These are phyloP conservation scores for Setophaga petechia DNA, from an alignment of 2,113 vertebrate species.

Conservation along the genomic window DNA sequence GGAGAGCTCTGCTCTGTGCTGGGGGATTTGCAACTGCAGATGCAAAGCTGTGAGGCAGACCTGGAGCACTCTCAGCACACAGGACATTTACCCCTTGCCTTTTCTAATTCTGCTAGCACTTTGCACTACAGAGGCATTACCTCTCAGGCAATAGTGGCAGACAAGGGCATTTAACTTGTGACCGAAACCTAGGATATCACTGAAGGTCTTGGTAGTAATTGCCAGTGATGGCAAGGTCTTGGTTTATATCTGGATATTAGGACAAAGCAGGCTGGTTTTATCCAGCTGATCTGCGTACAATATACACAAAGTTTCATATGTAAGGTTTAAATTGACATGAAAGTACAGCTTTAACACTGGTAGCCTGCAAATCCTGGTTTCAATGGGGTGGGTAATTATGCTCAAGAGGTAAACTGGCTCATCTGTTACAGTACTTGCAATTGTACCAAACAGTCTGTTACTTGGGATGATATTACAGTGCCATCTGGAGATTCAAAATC, in stretches of 20 bases:
- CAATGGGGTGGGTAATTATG: slow-evolving; percentile 17
- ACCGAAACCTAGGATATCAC: background rate
- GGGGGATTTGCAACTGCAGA: background rate
- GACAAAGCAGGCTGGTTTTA: background rate
- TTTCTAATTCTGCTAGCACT: background rate
- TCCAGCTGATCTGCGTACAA: background rate
- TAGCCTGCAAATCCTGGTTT: background rate
- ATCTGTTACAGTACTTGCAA: background rate
- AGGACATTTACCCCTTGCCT: background rate
- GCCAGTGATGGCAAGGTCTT: background rate
- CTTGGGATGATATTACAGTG: slow-evolving; percentile 41
- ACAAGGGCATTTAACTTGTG: background rate
- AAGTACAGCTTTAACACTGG: background rate
- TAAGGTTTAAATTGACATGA: background rate
- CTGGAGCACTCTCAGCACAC: background rate
- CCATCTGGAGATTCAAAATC: slow-evolving; percentile 57
- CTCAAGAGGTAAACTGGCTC: background rate
- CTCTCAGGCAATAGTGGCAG: background rate
- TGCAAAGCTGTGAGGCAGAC: background rate
- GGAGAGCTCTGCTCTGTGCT: background rate
- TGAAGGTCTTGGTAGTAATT: background rate
- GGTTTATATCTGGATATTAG: background rate
- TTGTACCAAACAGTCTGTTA: background rate
- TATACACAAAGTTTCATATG: background rate
- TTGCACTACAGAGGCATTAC: background rate